Base-by-base conservation (phyloP, 64 coral and sea anemone genomes). In the Porites lutea region DNA sequence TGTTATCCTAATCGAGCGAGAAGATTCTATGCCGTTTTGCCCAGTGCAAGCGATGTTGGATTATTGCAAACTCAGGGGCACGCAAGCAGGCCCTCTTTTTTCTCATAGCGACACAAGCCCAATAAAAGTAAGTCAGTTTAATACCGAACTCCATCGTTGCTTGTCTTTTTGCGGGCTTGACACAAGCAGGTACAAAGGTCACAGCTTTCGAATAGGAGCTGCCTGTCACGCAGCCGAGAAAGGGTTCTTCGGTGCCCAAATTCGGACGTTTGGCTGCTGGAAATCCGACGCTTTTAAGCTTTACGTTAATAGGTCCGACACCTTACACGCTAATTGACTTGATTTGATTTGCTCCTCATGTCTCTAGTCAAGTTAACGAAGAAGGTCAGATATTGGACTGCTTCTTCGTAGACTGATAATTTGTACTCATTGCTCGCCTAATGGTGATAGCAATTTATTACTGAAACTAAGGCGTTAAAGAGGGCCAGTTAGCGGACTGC, bases 1-100 rank as follows among this genome's bases (percentile, higher is more conserved):
- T 79, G 77, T n/a, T 15, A 66, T 83, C 80, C 15, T 83, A 83
- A 83, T 65, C 10, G 3, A 65, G 27, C 64, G 59, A 14, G 80
- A 65, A 45, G 80, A 66, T 5, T 37, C 27, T 37, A 37, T 37
- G 27, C 27, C 27, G 27, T 37, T 37, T 37, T 37, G 27, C 27
- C 27, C 27, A 37, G 27, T 37, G 27, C 27, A 37, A 37, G 27
- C 27, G 27, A 37, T 37, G 27, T 37, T 37, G 27, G 27, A 37
- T 37, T 37, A 37, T 37, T 37, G 27, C 27, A 37, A 37, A 37
- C 27, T 37, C 27, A 65, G 59, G 5, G 16, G 22, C 2, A 2
- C 61, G 5, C 27, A 48, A 14, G 15, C 8, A 14, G 65, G 65
- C 65, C 65, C 65, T 67, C 65, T n/a, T 67, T 67, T 67, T 16